Evolutionary conservation across 2,888 invertebrate species (phyloP).

Genomic region (Caenorhabditis sulstoni): DNA sequence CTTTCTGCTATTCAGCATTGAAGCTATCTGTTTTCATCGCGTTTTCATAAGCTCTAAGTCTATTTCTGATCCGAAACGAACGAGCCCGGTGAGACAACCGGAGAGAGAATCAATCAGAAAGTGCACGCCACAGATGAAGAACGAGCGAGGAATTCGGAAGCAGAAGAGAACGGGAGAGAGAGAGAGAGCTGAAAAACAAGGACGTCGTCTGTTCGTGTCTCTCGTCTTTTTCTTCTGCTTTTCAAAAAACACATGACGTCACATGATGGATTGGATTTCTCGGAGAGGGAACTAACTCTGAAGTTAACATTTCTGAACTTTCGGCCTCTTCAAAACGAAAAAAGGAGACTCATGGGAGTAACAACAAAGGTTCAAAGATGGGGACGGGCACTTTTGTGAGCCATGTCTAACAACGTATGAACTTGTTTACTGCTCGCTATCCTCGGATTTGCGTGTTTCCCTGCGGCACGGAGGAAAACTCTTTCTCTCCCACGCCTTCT

Average conservation of each 20-base stretch:
- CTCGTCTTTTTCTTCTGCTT: not conserved
- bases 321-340: too few species aligned
- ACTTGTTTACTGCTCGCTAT: too few species aligned
- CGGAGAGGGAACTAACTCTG: not conserved
- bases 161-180: not conserved
- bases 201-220: not conserved
- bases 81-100: too few species aligned
- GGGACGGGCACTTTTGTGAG: too few species aligned
- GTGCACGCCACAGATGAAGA: not conserved
- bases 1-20: not conserved
- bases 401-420: too few species aligned
- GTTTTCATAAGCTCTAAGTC: too few species aligned
- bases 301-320: not conserved
- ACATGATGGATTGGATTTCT: slow-evolving; percentile 26
- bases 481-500: too few species aligned
- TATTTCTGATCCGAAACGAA: too few species aligned
- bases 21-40: not conserved
- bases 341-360: too few species aligned
- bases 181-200: slow-evolving; percentile 17
- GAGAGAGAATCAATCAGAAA: slow-evolving; percentile 15
- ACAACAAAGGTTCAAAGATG: too few species aligned
- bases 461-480: too few species aligned
- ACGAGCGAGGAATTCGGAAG: not conserved
- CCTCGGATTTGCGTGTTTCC: too few species aligned
- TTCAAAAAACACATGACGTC: slow-evolving; percentile 37